Percentiles rank a stretch among this genome's conserved stretches.
These are phyloP conservation scores for Priocnemis perturbator DNA, from an alignment of 2,888 invertebrate genomes.

Conservation along the genomic window DNA sequence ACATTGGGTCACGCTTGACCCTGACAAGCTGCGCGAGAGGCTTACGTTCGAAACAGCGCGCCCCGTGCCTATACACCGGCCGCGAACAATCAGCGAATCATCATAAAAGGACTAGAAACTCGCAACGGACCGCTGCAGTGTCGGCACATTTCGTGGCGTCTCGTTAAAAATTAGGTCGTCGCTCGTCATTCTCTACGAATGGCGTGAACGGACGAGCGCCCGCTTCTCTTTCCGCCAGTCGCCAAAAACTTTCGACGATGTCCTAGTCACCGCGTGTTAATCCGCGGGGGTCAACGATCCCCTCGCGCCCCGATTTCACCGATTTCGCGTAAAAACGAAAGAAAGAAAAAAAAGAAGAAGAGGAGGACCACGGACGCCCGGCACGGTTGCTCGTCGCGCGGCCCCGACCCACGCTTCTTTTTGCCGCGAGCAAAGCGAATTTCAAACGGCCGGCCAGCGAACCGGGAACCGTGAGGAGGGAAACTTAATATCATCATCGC, in stretches of 20 bases:
- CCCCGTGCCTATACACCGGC: no score
- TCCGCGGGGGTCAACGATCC: conserved; percentile 53
- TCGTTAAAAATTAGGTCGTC: conserved; percentile 35
- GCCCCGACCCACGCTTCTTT: conserved; percentile 1
- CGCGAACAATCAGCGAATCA: no score
- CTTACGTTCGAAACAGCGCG: no score
- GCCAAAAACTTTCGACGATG: conserved; percentile 3
- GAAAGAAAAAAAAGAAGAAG: no score
- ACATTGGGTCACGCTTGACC: no score
- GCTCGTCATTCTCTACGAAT: conserved; percentile 13
- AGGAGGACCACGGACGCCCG: not conserved
- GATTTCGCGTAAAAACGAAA: conserved; percentile 45
- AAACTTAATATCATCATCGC: conserved; percentile 30
- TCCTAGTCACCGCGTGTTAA: conserved; percentile 25
- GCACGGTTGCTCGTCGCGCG: not conserved
- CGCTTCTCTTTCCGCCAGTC: not conserved
- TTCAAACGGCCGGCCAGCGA: conserved; percentile 17
- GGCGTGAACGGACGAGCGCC: not conserved
- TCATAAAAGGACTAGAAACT: no score
- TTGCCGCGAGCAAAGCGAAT: not conserved
- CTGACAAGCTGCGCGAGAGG: no score
- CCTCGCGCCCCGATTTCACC: conserved; percentile 52
- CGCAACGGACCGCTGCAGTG: not conserved
- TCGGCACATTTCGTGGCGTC: conserved; percentile 9
- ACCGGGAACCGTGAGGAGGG: conserved; percentile 21